These are phyloP conservation scores for Dioctria linearis DNA, from an alignment of 2,888 invertebrate genomes.

Conservation along the genomic window DNA sequence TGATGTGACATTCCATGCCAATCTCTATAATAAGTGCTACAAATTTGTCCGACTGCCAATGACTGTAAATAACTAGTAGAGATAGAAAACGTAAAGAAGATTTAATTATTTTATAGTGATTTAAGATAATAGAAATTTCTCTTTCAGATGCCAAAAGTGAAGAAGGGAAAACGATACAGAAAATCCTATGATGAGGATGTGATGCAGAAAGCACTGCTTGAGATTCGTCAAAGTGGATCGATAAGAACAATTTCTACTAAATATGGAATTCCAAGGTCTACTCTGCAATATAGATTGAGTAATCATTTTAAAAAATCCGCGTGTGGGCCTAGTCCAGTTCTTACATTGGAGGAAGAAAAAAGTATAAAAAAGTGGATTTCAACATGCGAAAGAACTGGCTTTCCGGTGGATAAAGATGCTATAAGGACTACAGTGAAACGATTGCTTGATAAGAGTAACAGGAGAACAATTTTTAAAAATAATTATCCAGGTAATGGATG, in stretches of 20 bases:
- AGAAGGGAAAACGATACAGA: slow-evolving; percentile 8
- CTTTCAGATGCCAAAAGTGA: slow-evolving; percentile 18
- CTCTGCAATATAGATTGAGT: slow-evolving; percentile 11
- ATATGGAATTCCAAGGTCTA: slow-evolving; percentile 14
- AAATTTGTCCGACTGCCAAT: not conserved
- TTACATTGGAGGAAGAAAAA: not conserved
- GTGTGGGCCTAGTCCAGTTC: not conserved
- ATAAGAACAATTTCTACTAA: slow-evolving; percentile 13
- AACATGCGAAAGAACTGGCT: not conserved
- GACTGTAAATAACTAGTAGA: not conserved
- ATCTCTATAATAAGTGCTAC: slow-evolving; percentile 10
- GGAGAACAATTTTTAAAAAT: slow-evolving; percentile 4
- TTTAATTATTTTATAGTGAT: not conserved
- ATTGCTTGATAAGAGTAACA: slow-evolving; percentile 5
- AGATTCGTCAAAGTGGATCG: slow-evolving; percentile 17
- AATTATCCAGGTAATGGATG: not conserved
- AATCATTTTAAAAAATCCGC: slow-evolving; percentile 5
- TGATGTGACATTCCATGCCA: not conserved
- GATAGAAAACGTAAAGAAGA: not conserved
- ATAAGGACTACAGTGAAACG: not conserved
- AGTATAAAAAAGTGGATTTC: not conserved
- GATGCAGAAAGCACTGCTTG: slow-evolving; percentile 2
- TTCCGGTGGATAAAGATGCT: not conserved
- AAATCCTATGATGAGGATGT: slow-evolving; percentile 1
- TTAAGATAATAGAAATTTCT: not conserved